These are phyloP conservation scores for Drosophila baimaii DNA, from an alignment of 1,140 invertebrate genomes.

Conservation along the genomic window DNA sequence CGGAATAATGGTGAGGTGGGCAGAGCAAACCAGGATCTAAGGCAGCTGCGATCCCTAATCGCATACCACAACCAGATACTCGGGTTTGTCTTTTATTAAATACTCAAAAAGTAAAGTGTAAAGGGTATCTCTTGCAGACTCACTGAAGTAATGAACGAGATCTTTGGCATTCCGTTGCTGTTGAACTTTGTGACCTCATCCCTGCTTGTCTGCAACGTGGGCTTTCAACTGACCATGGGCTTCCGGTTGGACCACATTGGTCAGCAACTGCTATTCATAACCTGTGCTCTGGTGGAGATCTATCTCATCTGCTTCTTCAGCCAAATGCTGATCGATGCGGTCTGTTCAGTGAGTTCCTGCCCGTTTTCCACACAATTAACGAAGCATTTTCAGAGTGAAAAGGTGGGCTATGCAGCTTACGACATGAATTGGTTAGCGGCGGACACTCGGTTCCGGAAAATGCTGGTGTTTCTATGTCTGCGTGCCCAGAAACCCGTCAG, in stretches of 20 bases:
- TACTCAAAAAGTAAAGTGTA: too few species aligned
- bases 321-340: conserved; percentile 63
- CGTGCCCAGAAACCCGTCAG: conserved; percentile 55
- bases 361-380: background rate
- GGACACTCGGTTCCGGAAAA: conserved; percentile 43
- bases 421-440: conserved; percentile 53
- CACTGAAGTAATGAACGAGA: conserved; percentile 57
- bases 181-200: conserved; percentile 66
- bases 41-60: conserved; percentile 38
- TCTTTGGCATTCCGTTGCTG: conserved; percentile 65
- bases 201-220: conserved; percentile 64
- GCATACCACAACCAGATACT: conserved; percentile 58
- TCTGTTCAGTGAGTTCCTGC: conserved; percentile 1
- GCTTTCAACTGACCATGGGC: conserved; percentile 64
- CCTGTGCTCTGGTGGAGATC: conserved; percentile 28
- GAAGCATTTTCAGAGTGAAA: conserved; percentile 32
- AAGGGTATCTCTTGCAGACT: conserved; percentile 23
- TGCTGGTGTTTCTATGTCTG: conserved; percentile 42
- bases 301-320: conserved; percentile 60
- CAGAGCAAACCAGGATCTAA: conserved; percentile 23
- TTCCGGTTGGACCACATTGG: conserved; percentile 19
- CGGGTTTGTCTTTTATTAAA: conserved; percentile 24
- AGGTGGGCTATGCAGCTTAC: conserved; percentile 44
- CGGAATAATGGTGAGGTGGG: background rate
- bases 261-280: conserved; percentile 48